Evolutionary conservation across 1,140 invertebrate species (phyloP), one percentile per base, ranked within the genome.

Genomic region (Adelges cooleyi): DNA sequence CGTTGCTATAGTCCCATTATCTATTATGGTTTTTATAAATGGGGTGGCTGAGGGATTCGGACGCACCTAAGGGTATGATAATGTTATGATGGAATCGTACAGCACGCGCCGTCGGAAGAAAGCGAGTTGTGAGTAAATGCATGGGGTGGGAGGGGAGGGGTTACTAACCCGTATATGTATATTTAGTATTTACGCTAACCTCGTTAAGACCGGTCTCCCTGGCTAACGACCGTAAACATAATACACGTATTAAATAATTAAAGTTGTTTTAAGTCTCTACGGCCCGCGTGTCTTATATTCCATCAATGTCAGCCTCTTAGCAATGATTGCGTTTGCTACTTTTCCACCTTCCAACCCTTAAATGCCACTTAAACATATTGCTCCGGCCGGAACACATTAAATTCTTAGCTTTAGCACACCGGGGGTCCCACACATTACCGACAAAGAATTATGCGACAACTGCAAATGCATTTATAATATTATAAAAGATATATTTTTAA

Each of bases 211-310:
- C 18, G 9, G 8, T 17, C 40, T 4, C 22, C 23, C 9, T 18
- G 8, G 25, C 40, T 59, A 59, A 46, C 11, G 54, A 46, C 54
- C 54, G 17, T 59, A 59, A 59, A 62, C 56, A 20, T 48, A 62
- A 62, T 48, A n/a, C 18, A 17, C 56, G 42, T 48, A 46, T 62
- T 48, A 46, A 48, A 62, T 48, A 62, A 62, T 62, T 62, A 62
- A 62, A 17, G 56, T 48, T 48, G 56, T 62, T 48, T 48, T 15
- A 33, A 62, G 56, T 46, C 54, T 46, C 54, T 29, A 23, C 17
- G 25, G 11, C 11, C 29, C 20, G 42, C 20, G 48, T 46, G 15
- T 59, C 54, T 59, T 46, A 46, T 46, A 29, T 62, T 48, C 42
- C 56, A 46, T 62, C 56, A 46, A 62, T 33, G 56, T 62, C 56